Conservation (phyloP, 1,140 invertebrate genomes). For the Drosophila paulistorum region DNA sequence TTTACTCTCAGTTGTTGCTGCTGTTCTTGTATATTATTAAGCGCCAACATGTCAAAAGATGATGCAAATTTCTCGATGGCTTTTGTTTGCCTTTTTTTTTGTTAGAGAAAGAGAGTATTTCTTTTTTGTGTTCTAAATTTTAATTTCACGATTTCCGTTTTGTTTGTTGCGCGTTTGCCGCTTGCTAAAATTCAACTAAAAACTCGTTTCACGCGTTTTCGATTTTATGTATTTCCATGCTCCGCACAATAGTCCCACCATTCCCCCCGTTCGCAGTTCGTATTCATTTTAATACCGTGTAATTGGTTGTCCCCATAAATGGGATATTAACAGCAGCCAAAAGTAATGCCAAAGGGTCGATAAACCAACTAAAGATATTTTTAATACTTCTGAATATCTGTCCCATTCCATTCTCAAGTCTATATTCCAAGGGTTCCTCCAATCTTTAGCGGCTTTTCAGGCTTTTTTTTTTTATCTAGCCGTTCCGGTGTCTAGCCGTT, state of each 20-base stretch:
- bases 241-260: conserved; percentile 21
- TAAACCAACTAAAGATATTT: too few relatives aligned
- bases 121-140: conserved; percentile 4
- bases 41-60: conserved; percentile 57
- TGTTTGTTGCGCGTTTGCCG: conserved; percentile 60
- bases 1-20: conserved; percentile 22
- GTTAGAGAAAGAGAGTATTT: too few relatives aligned
- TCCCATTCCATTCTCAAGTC: too few relatives aligned
- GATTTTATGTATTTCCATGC: conserved; percentile 70
- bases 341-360: too few relatives aligned
- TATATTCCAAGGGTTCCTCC: too few relatives aligned
- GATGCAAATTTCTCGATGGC: conserved; percentile 24
- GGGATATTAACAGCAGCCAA: neutral
- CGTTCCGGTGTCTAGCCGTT: too few relatives aligned
- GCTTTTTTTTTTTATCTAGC: too few relatives aligned
- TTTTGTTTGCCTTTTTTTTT: conserved; percentile 1
- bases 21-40: conserved; percentile 35
- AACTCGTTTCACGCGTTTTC: conserved; percentile 69
- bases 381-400: too few relatives aligned
- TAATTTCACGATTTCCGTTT: conserved; percentile 39
- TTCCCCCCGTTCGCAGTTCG: neutral
- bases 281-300: neutral
- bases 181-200: conserved; percentile 73
- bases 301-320: neutral
- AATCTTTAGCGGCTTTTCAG: too few relatives aligned